Evolutionary conservation across 2,797 vertebrate genomes (phyloP), one percentile per base, ranked within the genome.

Genomic region (Acanthornis magna): DNA sequence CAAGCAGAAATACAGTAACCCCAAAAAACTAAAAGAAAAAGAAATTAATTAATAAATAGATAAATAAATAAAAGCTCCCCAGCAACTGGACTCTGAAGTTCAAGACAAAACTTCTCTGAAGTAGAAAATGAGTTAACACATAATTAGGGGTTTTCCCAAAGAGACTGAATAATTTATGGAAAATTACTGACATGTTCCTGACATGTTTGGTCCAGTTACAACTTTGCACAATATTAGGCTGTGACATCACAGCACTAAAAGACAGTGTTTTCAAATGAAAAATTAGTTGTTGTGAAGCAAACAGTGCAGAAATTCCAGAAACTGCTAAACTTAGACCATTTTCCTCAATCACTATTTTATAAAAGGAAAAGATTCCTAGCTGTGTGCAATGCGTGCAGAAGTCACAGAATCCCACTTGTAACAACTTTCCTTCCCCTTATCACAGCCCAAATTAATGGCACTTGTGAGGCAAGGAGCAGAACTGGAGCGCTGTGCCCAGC

Each of bases 81-180:
- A 91, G 89, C 58, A 85, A 75, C 27, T 93, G 85, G 89, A 90
- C 72, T 83, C 83, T 4, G 3, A 89, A 90, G 82, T 73, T 94
- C 77, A 93, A 93, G 92, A 89, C 51, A 93, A 88, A 94, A 89
- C 55, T 70, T 27, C 94, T 95, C 93, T 96, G 95, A 95, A 96
- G 89, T 76, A 87, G 91, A 96, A 96, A 95, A 97, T 93, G 93
- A 96, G 90, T 87, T 94, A 96, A 92, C 88, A 94, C 93, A 92
- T 95, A 96, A 95, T 95, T 94, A 96, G 95, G 96, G 96, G 94
- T 91, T 97, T 97, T 97, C 96, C 96, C 96, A 95, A 95, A 79
- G 95, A 96, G 91, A 57, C 78, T 63, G 94, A 94, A 96, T 96
- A 95, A 96, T 96, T 97, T 96, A 95, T 96, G 95, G 94, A 96